Evolutionary conservation across 1,140 invertebrate genomes (phyloP).

Genomic region (Orius laevigatus): DNA sequence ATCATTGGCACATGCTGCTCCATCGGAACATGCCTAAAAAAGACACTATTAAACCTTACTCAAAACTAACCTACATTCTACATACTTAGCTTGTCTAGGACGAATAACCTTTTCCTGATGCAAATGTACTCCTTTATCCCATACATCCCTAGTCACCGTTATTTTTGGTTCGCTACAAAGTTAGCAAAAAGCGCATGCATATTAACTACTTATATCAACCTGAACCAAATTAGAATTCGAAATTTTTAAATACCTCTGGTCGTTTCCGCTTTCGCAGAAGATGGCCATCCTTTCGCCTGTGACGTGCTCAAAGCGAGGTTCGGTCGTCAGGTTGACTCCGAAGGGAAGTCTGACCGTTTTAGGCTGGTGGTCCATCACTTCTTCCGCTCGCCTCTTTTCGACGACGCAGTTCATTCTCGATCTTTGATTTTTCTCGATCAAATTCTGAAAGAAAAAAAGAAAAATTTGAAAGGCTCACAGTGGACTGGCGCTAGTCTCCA

Average conservation of each 20-base stretch:
- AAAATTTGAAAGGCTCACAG: no score
- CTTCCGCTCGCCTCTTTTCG: slow-evolving; percentile 64
- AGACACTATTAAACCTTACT: no score
- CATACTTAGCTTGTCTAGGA: no score
- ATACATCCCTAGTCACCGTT: no score
- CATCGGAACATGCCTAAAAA: slow-evolving; percentile 18
- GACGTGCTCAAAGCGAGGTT: slow-evolving; percentile 51
- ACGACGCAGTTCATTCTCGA: slow-evolving; percentile 76
- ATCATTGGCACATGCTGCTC: slow-evolving; percentile 14
- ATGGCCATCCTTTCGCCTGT: slow-evolving; percentile 72
- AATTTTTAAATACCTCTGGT: slow-evolving; percentile 2
- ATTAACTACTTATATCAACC: no score
- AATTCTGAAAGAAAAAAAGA: slow-evolving; percentile 26
- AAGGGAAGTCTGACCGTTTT: slow-evolving; percentile 45
- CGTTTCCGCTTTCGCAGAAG: slow-evolving; percentile 56
- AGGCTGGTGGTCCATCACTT: slow-evolving; percentile 57
- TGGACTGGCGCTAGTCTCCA: no score
- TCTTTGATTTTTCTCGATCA: slow-evolving; percentile 57
- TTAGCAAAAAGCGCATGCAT: no score
- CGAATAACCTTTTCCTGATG: no score
- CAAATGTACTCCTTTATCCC: no score
- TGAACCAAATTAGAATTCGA: no score
- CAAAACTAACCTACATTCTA: no score
- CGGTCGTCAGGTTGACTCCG: slow-evolving; percentile 44
- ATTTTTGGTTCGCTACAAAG: no score